Base-by-base conservation (phyloP, 1,140 invertebrate species). In the Aphis craccivora region DNA sequence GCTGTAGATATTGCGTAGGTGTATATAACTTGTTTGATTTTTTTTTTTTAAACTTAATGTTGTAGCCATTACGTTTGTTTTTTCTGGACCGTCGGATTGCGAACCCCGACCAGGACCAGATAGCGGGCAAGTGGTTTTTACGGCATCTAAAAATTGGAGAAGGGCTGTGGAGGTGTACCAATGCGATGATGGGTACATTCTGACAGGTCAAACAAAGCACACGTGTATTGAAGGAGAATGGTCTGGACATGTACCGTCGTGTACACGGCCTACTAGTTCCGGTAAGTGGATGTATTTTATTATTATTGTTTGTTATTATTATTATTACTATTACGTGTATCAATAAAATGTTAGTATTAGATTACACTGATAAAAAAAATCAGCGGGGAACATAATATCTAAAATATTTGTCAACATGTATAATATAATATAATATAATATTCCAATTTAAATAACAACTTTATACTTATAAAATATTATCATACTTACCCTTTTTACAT, bases 111-210 rank as follows among this genome's bases (percentile, higher is more conserved):
- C 67, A 22, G n/a, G 25, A 55, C 91, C 91, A 48, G 48, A 53
- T 1, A 84, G n/a, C 14, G 91, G 81, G 30, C 45, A 86, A 53
- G 45, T 30, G 25, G 25, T 93, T 14, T 93, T 93, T 23, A 93
- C 67, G 14, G 35, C 76, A 51, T 93, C 91, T 6, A 93, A 86
- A 93, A 93, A 55, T n/a, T 93, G 91, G 91, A 53, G 48, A 40
- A 55, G 76, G 48, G 91, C 91, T 14, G 91, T 93, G 14, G 81
- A 93, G 37, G 91, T 93, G 81, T 92, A 93, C 48, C 67, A 84
- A 43, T 93, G 91, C 25, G 76, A 93, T 9, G 48, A 9, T 7
- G 91, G 91, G 14, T 93, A 93, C 91, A 37, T 93, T 51, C 14
- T 93, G 48, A 84, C 48, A 18, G 91, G 91, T 43, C 45, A 86